Evolutionary conservation across 2,888 invertebrate genomes (phyloP).

Genomic region (Cartodere bifasciata): DNA sequence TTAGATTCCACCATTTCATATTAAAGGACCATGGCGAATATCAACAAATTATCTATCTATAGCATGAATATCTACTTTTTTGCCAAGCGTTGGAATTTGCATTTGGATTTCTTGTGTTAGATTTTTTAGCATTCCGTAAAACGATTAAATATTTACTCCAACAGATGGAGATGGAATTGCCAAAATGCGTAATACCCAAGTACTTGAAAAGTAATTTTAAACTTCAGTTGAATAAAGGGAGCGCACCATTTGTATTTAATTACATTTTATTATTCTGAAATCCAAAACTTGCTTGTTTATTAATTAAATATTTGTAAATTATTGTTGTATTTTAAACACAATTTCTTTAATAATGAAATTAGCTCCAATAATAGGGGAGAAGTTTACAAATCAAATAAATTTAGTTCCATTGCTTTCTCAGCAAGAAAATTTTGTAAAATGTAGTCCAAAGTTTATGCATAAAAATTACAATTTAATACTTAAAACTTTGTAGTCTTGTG

Average conservation of each 20-base stretch:
- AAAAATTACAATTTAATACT: slow-evolving; percentile 17
- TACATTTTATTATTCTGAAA: slow-evolving; percentile 15
- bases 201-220: no score
- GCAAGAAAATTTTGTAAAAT: slow-evolving; percentile 16
- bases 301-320: slow-evolving; percentile 16
- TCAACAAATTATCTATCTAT: no score
- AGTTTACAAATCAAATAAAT: slow-evolving; percentile 16
- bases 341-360: slow-evolving; percentile 10
- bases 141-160: no score
- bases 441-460: slow-evolving; percentile 18
- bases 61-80: no score
- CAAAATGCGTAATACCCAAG: no score
- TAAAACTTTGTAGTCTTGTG: slow-evolving; percentile 8
- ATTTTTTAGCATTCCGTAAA: no score
- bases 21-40: no score
- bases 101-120: no score
- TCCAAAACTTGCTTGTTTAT: slow-evolving; percentile 11
- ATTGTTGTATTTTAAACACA: slow-evolving; percentile 12
- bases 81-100: no score
- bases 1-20: no score
- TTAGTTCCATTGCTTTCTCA: slow-evolving; percentile 18
- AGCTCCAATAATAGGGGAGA: slow-evolving; percentile 13
- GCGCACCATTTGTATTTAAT: slow-evolving; percentile 17
- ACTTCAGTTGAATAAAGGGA: no score
- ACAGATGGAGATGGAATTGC: no score